Evolutionary conservation across 2,797 vertebrate genomes (phyloP), one percentile per base, ranked within the genome.

Genomic region (Lophotriccus pileatus): DNA sequence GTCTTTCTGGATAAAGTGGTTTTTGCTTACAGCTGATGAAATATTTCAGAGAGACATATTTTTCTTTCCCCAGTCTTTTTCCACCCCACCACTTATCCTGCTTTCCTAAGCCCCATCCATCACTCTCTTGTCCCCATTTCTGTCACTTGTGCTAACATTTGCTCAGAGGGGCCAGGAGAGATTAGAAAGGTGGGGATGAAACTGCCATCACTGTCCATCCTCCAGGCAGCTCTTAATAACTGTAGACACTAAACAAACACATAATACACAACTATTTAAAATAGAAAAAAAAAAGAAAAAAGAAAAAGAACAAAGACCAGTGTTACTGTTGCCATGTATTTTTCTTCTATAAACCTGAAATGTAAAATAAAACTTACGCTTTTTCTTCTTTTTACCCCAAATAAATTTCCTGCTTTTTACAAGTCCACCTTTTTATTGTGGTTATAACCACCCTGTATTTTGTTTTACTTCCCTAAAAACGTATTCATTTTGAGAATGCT

Each of bases 81-180:
- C 36, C 27, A 74, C 23, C 14, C 32, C 20, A 25, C 9, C 37
- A 39, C 20, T 41, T 47, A 84, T 69, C 32, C 14, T 49, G 52
- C 56, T 81, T 76, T 81, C 47, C 49, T 36, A 60, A 82, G 44
- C 13, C 24, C 43, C 60, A 95, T 95, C 60, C 68, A 94, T 87
- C 86, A 92, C 60, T 58, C 44, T 53, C 80, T 15, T 58, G 62
- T 87, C 67, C 91, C 60, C 14, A 30, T 23, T 94, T 70, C 70
- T 94, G 89, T 52, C 69, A 74, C 62, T 78, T 95, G 77, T 69
- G 79, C 85, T 88, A 94, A 92, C 80, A 87, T 94, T 94, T 90
- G 66, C 80, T 78, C 60, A 66, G 62, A 64, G 60, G 52, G 36
- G 28, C 27, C 80, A 82, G 74, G 43, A 76, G 32, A 36, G 55